Evolutionary conservation across 92 coral and sea anemone species (phyloP).

Genomic region (Desmophyllum pertusum): DNA sequence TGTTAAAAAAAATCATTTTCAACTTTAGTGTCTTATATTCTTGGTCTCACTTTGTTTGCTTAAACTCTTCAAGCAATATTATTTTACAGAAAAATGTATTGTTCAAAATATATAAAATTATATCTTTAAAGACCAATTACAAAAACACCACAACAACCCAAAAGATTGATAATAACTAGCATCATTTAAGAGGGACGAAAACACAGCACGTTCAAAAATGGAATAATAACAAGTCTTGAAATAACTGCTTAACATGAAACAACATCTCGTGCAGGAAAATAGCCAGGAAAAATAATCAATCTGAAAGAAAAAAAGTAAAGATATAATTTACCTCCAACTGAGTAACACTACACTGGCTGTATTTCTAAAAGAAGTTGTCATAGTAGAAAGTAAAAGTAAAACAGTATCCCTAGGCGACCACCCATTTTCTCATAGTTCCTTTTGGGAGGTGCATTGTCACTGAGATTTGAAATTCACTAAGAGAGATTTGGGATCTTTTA

Average conservation of each 20-base stretch:
- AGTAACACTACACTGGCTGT: no score
- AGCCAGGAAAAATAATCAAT: background rate
- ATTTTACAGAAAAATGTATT: background rate
- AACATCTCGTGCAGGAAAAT: background rate
- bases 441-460: no score
- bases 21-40: no score
- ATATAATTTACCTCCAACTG: background rate
- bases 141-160: background rate
- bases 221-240: background rate
- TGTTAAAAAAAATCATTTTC: no score
- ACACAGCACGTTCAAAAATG: background rate
- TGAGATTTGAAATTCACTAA: no score
- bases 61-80: background rate
- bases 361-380: no score
- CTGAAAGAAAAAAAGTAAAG: background rate
- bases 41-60: background rate
- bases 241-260: background rate
- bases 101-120: background rate
- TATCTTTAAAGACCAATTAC: no score
- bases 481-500: no score
- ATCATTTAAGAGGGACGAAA: background rate
- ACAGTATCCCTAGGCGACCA: no score
- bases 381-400: no score
- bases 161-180: background rate
- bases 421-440: no score